A percentile compares a stretch with the other conserved stretches of the same genome.
These are phyloP conservation scores for Augochlorella aurata DNA, from an alignment of 2,888 invertebrate species.

Conservation along the genomic window DNA sequence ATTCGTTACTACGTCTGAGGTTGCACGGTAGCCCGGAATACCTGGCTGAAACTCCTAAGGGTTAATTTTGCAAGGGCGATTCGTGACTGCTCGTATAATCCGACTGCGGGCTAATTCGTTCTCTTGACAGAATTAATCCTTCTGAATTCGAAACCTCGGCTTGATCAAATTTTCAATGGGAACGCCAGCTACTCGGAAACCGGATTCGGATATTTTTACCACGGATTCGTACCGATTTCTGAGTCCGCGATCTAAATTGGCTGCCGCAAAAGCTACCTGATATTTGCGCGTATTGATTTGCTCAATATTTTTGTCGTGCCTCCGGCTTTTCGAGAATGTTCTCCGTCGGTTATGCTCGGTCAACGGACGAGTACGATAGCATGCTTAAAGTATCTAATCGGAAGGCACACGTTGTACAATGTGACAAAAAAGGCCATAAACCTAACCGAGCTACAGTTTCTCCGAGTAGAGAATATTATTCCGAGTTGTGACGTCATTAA, in stretches of 20 bases:
- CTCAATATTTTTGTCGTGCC: background rate
- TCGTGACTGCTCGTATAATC: conserved; percentile 55
- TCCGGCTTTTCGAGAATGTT: background rate
- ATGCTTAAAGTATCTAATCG: no score
- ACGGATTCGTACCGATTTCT: conserved; percentile 17
- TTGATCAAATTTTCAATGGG: conserved; percentile 50
- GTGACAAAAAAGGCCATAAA: no score
- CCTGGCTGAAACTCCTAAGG: conserved; percentile 43
- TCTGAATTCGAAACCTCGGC: conserved; percentile 48
- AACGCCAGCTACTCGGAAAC: conserved; percentile 9
- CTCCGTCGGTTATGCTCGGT: background rate
- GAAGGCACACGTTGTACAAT: no score
- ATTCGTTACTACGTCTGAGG: conserved; percentile 31
- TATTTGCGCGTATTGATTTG: conserved; percentile 1
- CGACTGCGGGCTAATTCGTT: conserved; percentile 48
- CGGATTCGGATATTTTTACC: background rate
- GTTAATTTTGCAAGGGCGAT: conserved; percentile 58
- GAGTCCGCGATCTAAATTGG: conserved; percentile 22
- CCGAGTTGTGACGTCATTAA: no score
- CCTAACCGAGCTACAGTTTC: no score
- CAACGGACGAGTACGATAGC: background rate
- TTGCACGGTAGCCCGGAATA: conserved; percentile 16
- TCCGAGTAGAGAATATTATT: no score
- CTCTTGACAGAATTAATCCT: conserved; percentile 40
- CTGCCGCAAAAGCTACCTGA: background rate